Evolutionary conservation across 2,797 vertebrate genomes (phyloP), one percentile per base, ranked within the genome.

Genomic region (Onychomys leucogaster): DNA sequence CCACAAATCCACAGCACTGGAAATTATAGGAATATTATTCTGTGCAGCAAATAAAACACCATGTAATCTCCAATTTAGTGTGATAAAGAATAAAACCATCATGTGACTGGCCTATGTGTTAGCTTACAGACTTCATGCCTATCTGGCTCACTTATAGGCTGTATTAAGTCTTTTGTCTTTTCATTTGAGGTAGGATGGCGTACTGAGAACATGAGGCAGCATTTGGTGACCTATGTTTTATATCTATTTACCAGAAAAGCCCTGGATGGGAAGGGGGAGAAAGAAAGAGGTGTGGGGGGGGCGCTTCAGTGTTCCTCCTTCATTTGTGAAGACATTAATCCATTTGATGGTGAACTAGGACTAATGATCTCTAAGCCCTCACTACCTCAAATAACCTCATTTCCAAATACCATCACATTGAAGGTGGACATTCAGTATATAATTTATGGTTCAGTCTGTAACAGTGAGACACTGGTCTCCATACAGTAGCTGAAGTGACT

Each of bases 21-120:
- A 32, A 17, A 32, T 88, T 65, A 67, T 19, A 61, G 52, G 69
- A 92, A 94, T 67, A 81, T 65, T 92, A 93, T 73, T 85, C 55
- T 34, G 32, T 21, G 14, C 77, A 85, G 55, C 88, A 29, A 92
- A 91, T n/a, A 23, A 49, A 84, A 81, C 61, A 76, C 43, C 49
- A 59, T 16, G 4, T 75, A 27, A 80, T 34, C 37, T 89, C 34
- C 93, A 92, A 34, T 16, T 89, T 61, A 59, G 29, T 65, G 4
- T 90, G 23, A 46, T 77, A 49, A 29, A 85, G 19, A 69, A 85
- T 34, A 52, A 78, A 85, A 14, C 34, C 43, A 16, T 69, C 63
- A 23, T 52, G 43, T 69, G 65, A 78, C 2, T 89, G 57, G 67
- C 32, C 4, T 82, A 23, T 43, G 10, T 37, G 21, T 5, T 63